A percentile compares a stretch with the other conserved stretches of the same genome.
These are phyloP conservation scores for Brachypalpus laphriformis DNA, from an alignment of 2,888 invertebrate genomes.

Conservation along the genomic window DNA sequence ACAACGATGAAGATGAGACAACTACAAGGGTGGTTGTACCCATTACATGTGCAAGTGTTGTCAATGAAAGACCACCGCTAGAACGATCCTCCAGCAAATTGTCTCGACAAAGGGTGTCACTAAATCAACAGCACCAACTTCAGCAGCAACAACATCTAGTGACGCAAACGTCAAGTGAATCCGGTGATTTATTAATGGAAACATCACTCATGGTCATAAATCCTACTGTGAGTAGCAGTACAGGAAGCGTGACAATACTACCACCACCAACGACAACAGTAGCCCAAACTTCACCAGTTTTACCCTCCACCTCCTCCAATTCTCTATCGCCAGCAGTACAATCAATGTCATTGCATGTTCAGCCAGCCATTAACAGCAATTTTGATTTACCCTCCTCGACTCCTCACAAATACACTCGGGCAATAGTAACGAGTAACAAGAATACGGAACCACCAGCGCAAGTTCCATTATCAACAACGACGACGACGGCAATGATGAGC, in stretches of 20 bases:
- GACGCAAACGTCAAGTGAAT: constrained; percentile 74
- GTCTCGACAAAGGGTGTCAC: constrained; percentile 80
- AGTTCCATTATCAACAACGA: constrained; percentile 60
- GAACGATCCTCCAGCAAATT: constrained; percentile 78
- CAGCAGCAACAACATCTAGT: constrained; percentile 74
- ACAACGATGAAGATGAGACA: constrained; percentile 61
- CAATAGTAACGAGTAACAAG: constrained; percentile 48
- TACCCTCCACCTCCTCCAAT: constrained; percentile 58
- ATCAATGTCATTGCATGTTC: constrained; percentile 71
- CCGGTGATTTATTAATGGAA: constrained; percentile 79
- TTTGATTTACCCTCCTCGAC: constrained; percentile 79
- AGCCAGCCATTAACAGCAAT: constrained; percentile 54
- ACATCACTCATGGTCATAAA: constrained; percentile 81
- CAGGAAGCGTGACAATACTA: constrained; percentile 68
- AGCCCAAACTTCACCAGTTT: constrained; percentile 58
- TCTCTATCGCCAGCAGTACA: constrained; percentile 67
- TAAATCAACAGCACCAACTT: constrained; percentile 79
- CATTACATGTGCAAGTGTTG: constrained; percentile 48
- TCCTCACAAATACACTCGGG: constrained; percentile 79
- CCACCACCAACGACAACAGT: constrained; percentile 28
- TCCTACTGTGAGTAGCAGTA: constrained; percentile 65
- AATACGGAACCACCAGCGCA: constrained; percentile 55
- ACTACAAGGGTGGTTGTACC: constrained; percentile 62
- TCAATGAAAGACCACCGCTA: constrained; percentile 69
- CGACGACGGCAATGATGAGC: constrained; percentile 50